Evolutionary conservation across 2,888 invertebrate species (phyloP).

Genomic region (Neoascia interrupta): DNA sequence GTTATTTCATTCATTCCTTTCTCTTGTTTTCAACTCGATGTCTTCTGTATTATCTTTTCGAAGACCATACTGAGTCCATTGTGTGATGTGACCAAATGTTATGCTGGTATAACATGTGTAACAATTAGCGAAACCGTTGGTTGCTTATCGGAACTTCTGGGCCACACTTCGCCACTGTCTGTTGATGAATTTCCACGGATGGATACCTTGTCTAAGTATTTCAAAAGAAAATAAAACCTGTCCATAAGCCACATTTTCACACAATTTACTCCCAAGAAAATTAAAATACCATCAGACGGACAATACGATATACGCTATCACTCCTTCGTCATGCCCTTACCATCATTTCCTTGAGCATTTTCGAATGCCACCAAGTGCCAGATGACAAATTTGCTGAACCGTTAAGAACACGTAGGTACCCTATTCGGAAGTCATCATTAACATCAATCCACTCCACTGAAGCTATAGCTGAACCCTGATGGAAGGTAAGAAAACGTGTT

Average conservation of each 20-base stretch:
- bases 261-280: too few species aligned
- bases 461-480: conserved; percentile 23
- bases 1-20: too few species aligned
- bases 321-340: conserved; percentile 41
- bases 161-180: conserved; percentile 13
- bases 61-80: too few species aligned
- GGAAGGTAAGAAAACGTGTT: conserved; percentile 62
- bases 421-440: conserved; percentile 70
- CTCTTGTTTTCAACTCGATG: too few species aligned
- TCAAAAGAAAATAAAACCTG: neutral
- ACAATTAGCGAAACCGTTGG: too few species aligned
- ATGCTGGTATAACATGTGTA: too few species aligned
- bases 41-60: too few species aligned
- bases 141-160: too few species aligned
- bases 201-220: conserved; percentile 32
- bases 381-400: conserved; percentile 68
- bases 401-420: conserved; percentile 57
- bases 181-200: conserved; percentile 19
- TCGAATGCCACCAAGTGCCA: conserved; percentile 28
- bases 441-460: conserved; percentile 64
- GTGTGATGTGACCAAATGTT: too few species aligned
- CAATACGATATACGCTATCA: conserved; percentile 38
- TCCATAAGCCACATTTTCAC: conserved; percentile 23
- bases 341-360: conserved; percentile 38
- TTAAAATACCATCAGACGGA: conserved; percentile 51